Conservation (phyloP, 2,888 invertebrate genomes). For the Coenonympha arcania region DNA sequence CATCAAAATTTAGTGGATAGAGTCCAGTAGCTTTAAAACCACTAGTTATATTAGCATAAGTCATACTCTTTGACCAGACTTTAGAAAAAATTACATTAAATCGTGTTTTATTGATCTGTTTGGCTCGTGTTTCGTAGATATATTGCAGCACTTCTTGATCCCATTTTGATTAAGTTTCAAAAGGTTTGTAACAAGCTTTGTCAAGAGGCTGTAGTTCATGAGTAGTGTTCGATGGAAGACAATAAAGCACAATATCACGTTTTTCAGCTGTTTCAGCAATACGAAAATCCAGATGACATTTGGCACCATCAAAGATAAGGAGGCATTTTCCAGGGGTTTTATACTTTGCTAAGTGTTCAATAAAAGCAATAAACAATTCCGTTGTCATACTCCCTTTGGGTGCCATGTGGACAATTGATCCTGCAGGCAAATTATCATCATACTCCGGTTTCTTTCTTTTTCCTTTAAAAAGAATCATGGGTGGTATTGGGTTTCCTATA, state of each 20-base stretch:
- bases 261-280: no score
- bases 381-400: conserved; percentile 26
- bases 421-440: conserved; percentile 25
- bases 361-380: neutral
- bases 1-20: conserved; percentile 3
- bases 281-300: conserved; percentile 21
- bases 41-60: neutral
- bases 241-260: no score
- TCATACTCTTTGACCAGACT: neutral
- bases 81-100: neutral
- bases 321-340: conserved; percentile 22
- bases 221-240: no score
- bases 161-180: conserved; percentile 5
- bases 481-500: no score
- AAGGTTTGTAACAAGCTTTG: conserved; percentile 19
- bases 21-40: neutral
- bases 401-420: conserved; percentile 23
- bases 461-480: no score
- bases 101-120: neutral
- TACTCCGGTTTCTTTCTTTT: no score
- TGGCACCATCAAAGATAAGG: conserved; percentile 23
- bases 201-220: conserved; percentile 28
- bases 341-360: conserved; percentile 1
- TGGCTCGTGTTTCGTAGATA: neutral
- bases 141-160: neutral